Evolutionary conservation across 2,797 vertebrate genomes (phyloP), one percentile per base, ranked within the genome.

Genomic region (Eutrigla gurnardus): DNA sequence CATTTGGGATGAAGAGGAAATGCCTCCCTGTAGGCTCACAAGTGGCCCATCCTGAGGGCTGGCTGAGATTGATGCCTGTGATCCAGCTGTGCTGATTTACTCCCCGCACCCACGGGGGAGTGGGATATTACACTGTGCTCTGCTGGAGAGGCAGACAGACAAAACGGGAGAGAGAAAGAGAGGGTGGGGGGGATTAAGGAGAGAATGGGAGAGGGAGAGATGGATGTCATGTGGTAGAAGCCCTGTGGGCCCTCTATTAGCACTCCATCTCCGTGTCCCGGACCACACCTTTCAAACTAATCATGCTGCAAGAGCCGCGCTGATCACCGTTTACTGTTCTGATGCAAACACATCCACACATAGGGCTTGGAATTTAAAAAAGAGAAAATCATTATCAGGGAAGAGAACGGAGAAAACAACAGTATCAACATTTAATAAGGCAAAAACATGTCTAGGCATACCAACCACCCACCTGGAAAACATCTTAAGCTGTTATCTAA

Each of bases 81-180:
- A 92, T 93, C 92, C 92, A 92, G 92, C 93, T 91, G 92, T 90
- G 93, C 90, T 92, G 94, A 94, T 94, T 93, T 94, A 94, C 91
- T 94, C 88, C 89, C 87, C 17, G 74, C 84, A 78, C 87, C 91
- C 91, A 88, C 73, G 74, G 88, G 88, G 88, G 87, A 89, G 77
- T 64, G 74, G 86, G 90, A 93, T 90, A 94, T 95, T 93, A 93
- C 92, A 93, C 90, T 70, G 74, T 87, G 86, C 89, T 89, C 88
- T 72, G 85, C 83, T 80, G 82, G 84, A 88, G 77, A 88, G 74
- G 69, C 80, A 85, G 81, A 82, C 73, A 86, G 83, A 88, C 62
- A 77, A 84, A 82, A 76, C 25, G 53, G 73, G 55, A 68, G 77
- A 71, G n/a, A 36, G 46, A 39, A 35, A 49, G 68, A 78, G 46